Evolutionary conservation across 1,140 invertebrate genomes (phyloP), one percentile per base, ranked within the genome.

Genomic region (Medauroidea extradentata): DNA sequence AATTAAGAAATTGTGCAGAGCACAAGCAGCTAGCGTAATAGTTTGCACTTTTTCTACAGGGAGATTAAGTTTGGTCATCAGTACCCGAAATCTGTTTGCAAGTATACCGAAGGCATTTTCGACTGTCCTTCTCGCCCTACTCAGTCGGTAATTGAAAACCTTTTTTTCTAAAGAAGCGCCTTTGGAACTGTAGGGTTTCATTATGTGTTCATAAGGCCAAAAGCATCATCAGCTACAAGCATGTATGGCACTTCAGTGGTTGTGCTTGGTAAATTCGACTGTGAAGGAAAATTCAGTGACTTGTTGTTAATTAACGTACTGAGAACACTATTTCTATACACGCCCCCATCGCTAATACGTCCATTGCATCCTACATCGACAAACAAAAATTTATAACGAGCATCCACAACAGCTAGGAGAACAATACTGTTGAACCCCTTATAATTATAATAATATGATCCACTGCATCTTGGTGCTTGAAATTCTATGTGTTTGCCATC

Each of bases 221-320:
- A 78, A 23, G 70, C 72, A 24, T 74, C 70, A 64, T 77, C 73
- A 18, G 65, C 73, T n/a, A 75, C 59, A 42, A 77, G 49, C 23
- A 66, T 41, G 38, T 67, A 65, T 38, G 64, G 57, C 21, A 65
- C 19, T 23, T 24, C n/a, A 51, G n/a, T 25, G 25, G n/a, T 25
- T 7, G 49, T 51, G n/a, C 16, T 34, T 34, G 29, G 29, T 34
- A 34, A 34, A 34, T 34, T 34, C 5, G 4, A 11, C 29, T 34
- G 29, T 34, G 29, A 34, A 34, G 29, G 29, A 7, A 34, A 34
- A 34, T 34, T 34, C 11, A 34, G 29, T 34, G 29, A 34, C 29
- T 34, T 11, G 29, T 34, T 34, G 29, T 34, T 34, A 11, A 34
- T 34, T 34, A 34, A 34, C 29, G 29, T 7, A 34, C 29, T 34